phyloP scores from a whole-genome alignment of 2,797 vertebrate genomes.

The Myotis daubentonii region DNA sequence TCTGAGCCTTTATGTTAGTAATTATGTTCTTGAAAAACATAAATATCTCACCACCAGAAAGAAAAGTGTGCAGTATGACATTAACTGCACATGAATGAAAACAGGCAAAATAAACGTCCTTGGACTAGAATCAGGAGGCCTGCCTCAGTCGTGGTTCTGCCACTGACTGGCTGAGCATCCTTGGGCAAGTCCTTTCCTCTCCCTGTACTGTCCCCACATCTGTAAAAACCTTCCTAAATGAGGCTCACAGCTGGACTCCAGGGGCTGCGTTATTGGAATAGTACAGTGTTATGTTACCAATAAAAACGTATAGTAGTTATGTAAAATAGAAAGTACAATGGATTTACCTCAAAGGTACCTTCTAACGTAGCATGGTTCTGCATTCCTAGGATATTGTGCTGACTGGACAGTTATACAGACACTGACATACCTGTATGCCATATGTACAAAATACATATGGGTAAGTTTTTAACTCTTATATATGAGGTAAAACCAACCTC shows the following conservation, averaged over 20 bases:
- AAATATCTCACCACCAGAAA: not conserved
- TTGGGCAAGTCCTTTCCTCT: not conserved
- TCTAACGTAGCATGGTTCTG: not conserved
- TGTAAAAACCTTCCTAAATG: not conserved
- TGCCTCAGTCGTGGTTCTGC: not conserved
- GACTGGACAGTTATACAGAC: not conserved
- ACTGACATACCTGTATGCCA: not conserved
- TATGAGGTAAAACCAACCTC: not conserved
- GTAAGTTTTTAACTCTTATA: not conserved
- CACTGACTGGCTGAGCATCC: accelerated
- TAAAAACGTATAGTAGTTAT: not conserved
- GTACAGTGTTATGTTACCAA: not conserved
- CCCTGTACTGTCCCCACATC: not conserved
- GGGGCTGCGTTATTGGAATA: not conserved
- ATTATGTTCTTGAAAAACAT: not conserved
- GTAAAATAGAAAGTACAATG: not conserved
- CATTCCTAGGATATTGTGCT: not conserved
- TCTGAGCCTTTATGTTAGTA: not conserved
- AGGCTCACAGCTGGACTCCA: not conserved
- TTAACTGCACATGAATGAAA: not conserved
- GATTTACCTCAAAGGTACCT: not conserved
- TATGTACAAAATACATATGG: not conserved
- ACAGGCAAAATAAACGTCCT: not conserved
- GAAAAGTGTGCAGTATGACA: not conserved
- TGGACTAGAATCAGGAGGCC: not conserved